Conservation (phyloP, 2,888 invertebrate species). For the Cheilosia pagana region DNA sequence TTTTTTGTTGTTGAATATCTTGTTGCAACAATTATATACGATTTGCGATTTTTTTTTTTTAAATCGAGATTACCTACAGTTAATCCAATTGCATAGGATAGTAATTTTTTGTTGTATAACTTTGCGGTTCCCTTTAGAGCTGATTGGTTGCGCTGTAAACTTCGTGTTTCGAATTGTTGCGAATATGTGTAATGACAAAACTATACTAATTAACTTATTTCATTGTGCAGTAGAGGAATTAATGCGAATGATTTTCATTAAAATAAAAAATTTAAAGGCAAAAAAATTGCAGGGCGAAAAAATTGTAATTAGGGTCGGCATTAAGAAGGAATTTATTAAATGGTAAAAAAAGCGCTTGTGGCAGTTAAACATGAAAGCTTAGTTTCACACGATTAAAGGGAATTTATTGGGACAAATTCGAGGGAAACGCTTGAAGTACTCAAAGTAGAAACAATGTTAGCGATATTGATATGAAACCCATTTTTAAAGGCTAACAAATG, state of each 20-base stretch:
- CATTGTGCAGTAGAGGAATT: background rate
- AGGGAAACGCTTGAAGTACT: background rate
- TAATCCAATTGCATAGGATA: conserved; percentile 36
- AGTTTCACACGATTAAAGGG: conserved; percentile 3
- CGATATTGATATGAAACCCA: too few relatives aligned
- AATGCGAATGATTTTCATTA: conserved; percentile 9
- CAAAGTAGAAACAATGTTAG: background rate
- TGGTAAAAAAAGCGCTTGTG: background rate
- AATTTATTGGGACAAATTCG: conserved; percentile 8
- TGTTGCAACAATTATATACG: background rate
- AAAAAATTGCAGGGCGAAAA: conserved; percentile 3
- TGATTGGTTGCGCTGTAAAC: conserved; percentile 24
- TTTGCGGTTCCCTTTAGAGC: conserved; percentile 28
- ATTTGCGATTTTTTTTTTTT: background rate
- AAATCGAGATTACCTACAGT: conserved; percentile 39
- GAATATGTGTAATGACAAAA: conserved; percentile 30
- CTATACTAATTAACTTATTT: conserved; percentile 54
- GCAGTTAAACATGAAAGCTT: conserved; percentile 13
- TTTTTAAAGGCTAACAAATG: too few relatives aligned
- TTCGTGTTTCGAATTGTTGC: background rate
- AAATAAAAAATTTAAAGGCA: background rate
- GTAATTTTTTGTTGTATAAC: conserved; percentile 13
- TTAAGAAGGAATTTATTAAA: conserved; percentile 39
- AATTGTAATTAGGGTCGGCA: conserved; percentile 36
- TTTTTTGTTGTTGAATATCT: conserved; percentile 6